Evolutionary conservation across 2,888 invertebrate species (phyloP).

Genomic region (Altica lythri): DNA sequence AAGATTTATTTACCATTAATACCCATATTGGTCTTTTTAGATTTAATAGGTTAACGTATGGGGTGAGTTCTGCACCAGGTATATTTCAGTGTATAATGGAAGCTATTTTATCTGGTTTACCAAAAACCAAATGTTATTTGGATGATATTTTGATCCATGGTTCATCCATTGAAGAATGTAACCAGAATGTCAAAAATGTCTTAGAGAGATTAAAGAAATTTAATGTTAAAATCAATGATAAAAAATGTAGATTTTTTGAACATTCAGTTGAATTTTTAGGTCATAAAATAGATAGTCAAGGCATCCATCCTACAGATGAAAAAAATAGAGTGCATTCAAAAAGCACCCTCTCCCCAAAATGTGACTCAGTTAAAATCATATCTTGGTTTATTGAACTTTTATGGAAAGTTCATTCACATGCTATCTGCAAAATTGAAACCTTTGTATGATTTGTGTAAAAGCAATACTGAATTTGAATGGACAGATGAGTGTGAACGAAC

Average conservation of each 20-base stretch:
- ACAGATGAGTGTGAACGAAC: constrained; percentile 28
- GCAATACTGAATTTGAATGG: constrained; percentile 29
- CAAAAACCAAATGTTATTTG: constrained; percentile 16
- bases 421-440: constrained; percentile 33
- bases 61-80: too few species aligned
- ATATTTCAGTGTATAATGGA: too few species aligned
- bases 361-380: constrained; percentile 32
- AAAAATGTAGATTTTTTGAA: too few species aligned
- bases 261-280: constrained; percentile 23
- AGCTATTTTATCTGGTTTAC: constrained; percentile 12
- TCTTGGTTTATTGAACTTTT: constrained; percentile 35
- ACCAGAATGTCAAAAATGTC: constrained; percentile 1
- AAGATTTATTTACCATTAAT: too few species aligned
- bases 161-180: constrained; percentile 5
- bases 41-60: too few species aligned
- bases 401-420: constrained; percentile 36
- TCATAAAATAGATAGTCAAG: constrained; percentile 14
- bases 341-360: constrained; percentile 27
- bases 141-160: constrained; percentile 23
- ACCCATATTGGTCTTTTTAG: too few species aligned
- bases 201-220: constrained; percentile 4
- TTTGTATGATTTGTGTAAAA: constrained; percentile 30
- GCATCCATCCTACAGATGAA: constrained; percentile 24
- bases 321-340: constrained; percentile 27
- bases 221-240: constrained; percentile 17